These are phyloP conservation scores for Oscheius sp. DNA, from an alignment of 2,888 invertebrate genomes.

Conservation along the genomic window DNA sequence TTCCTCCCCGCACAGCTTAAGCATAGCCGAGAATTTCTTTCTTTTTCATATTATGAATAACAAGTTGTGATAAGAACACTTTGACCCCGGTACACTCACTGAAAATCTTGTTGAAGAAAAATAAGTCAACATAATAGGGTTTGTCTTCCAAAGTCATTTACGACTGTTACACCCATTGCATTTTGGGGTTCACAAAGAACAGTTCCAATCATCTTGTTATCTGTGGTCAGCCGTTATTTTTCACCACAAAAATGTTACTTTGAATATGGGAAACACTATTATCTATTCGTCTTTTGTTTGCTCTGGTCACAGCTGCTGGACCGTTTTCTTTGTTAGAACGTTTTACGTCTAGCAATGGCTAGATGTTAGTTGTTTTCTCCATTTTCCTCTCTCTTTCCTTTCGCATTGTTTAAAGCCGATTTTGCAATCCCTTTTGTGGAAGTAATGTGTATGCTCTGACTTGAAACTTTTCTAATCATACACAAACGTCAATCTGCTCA, in stretches of 20 bases:
- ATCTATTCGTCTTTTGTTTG: not conserved
- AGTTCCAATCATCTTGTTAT: not conserved
- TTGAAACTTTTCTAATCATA: no score
- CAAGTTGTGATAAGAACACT: not conserved
- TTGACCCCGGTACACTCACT: not conserved
- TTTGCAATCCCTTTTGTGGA: no score
- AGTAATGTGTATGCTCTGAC: no score
- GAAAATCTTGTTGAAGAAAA: slow-evolving; percentile 1
- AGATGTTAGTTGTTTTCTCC: no score
- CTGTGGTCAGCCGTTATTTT: slow-evolving; percentile 6
- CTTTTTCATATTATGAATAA: no score
- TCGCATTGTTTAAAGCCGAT: no score
- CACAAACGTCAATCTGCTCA: no score
- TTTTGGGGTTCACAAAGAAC: slow-evolving; percentile 11
- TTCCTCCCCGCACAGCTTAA: no score
- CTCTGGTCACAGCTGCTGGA: slow-evolving; percentile 4
- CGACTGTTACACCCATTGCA: slow-evolving; percentile 11
- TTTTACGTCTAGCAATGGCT: no score
- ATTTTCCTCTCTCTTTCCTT: no score
- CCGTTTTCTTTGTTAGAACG: no score
- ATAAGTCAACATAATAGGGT: slow-evolving; percentile 3
- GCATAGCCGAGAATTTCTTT: no score
- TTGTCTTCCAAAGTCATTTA: slow-evolving; percentile 8
- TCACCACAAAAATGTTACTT: not conserved
- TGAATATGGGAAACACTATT: slow-evolving; percentile 4